Conservation (phyloP, 2,113 vertebrate genomes). For the Cryptotis parvus region DNA sequence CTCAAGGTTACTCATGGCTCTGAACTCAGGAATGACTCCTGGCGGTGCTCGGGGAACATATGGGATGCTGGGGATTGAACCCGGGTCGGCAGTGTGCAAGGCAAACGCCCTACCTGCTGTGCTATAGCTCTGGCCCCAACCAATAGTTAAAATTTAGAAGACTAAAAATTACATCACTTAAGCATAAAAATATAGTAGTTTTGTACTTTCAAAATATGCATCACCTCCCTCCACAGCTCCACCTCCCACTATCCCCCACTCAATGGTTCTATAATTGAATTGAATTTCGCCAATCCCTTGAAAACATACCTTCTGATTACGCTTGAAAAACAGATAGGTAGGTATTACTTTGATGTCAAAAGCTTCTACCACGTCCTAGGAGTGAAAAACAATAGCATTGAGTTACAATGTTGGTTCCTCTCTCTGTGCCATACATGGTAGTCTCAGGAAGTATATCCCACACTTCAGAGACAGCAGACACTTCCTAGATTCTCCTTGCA, state of each 20-base stretch:
- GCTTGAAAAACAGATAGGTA: slow-evolving; percentile 78
- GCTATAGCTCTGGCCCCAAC: no score
- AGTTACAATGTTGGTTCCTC: not conserved
- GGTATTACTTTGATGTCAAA: slow-evolving; percentile 66
- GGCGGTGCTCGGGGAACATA: no score
- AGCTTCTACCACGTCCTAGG: slow-evolving; percentile 71
- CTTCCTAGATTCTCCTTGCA: not conserved
- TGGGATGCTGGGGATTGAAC: no score
- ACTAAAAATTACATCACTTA: slow-evolving; percentile 26
- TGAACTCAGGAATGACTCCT: no score
- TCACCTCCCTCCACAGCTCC: no score
- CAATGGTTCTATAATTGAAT: not conserved
- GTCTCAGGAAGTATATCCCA: not conserved
- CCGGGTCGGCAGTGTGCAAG: no score
- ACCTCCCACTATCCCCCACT: no score
- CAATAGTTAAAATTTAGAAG: no score
- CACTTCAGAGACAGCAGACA: not conserved
- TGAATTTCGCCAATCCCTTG: slow-evolving; percentile 36
- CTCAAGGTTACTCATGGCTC: no score
- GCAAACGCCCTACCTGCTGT: no score
- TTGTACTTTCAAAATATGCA: not conserved
- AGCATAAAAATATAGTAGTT: slow-evolving; percentile 46
- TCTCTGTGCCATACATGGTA: not conserved
- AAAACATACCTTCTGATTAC: slow-evolving; percentile 75
- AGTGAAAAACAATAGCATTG: slow-evolving; percentile 40